These are phyloP conservation scores for Ondatra zibethicus DNA, from an alignment of 2,113 vertebrate genomes.

Conservation along the genomic window DNA sequence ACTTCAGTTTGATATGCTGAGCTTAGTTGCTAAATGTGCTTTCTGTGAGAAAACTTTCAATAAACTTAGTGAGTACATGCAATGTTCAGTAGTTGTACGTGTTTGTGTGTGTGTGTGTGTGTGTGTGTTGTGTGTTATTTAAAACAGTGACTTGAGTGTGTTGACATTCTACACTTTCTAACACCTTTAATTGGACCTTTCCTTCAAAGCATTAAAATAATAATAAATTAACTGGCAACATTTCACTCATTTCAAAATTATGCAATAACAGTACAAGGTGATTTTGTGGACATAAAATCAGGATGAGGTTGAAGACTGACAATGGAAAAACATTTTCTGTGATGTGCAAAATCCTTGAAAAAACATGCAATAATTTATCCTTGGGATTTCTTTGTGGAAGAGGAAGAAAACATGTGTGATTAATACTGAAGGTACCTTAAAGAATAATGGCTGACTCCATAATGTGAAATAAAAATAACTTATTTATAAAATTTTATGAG, in stretches of 20 bases:
- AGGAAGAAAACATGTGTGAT: not conserved
- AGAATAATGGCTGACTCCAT: not conserved
- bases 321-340: not conserved
- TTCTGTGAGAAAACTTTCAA: conserved; percentile 16
- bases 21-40: not conserved
- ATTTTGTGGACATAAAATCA: conserved; percentile 48
- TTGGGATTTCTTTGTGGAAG: not conserved
- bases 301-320: conserved; percentile 20
- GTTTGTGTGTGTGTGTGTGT: not conserved
- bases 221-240: conserved; percentile 66
- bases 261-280: conserved; percentile 20
- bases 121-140: conserved; percentile 22
- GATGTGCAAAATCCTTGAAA: conserved; percentile 43
- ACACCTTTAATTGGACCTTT: conserved; percentile 49
- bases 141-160: not conserved
- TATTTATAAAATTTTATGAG: not conserved
- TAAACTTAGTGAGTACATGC: not conserved
- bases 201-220: conserved; percentile 57
- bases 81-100: not conserved
- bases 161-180: conserved; percentile 29
- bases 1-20: not conserved
- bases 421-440: not conserved
- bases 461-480: not conserved
- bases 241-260: conserved; percentile 62
- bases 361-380: conserved; percentile 13